Evolutionary conservation across 2,797 vertebrate species (phyloP).

Genomic region (Echiichthys vipera): DNA sequence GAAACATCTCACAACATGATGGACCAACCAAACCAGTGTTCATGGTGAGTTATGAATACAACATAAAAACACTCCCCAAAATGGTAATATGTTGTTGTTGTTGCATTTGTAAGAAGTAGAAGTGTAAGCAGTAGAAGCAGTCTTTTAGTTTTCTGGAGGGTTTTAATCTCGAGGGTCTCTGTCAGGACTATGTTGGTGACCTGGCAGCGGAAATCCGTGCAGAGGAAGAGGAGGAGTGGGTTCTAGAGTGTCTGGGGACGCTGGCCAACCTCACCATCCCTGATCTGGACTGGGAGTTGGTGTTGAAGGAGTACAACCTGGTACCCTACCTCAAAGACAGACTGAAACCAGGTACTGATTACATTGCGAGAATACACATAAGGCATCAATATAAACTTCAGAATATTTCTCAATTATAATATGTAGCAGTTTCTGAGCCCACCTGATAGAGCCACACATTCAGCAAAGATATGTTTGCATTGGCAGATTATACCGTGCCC

Average conservation of each 20-base stretch:
- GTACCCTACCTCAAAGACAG: constrained; percentile 94
- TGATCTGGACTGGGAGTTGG: constrained; percentile 94
- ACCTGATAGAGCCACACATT: background rate
- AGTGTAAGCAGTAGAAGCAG: background rate
- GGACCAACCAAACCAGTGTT: constrained; percentile 92
- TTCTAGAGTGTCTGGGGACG: constrained; percentile 94
- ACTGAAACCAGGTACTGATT: constrained; percentile 89
- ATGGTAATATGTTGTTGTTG: no score
- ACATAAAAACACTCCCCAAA: background rate
- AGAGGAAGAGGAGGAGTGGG: constrained; percentile 93
- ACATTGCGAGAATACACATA: background rate
- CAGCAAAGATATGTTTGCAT: background rate
- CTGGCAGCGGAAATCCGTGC: constrained; percentile 92
- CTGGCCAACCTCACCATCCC: constrained; percentile 94
- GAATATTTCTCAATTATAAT: background rate
- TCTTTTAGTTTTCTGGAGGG: background rate
- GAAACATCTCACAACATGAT: constrained; percentile 96
- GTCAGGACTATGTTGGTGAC: constrained; percentile 94
- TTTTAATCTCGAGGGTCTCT: background rate
- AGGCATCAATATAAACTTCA: background rate
- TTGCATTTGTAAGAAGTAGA: background rate
- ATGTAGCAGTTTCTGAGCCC: background rate
- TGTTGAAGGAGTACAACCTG: constrained; percentile 94
- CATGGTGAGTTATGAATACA: constrained; percentile 84
- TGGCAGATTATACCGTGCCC: no score